phyloP scores from a whole-genome alignment of 35 echinoderm and acorn worm species.

The Apostichopus parvimensis region DNA sequence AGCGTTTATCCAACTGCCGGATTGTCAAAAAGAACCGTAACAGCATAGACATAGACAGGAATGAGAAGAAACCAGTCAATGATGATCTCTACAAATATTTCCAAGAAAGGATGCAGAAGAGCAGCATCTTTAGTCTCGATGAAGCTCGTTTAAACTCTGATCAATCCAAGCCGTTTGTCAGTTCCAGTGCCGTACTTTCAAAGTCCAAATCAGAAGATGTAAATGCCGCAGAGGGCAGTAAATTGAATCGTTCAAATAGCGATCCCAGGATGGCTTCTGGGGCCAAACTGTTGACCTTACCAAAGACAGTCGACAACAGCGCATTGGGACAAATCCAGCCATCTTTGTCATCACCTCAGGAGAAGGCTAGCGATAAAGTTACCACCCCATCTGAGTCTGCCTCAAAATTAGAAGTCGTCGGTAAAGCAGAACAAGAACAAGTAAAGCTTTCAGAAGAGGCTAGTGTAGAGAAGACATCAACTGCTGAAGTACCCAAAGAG shows the following conservation, averaged over 20 bases:
- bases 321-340: not conserved
- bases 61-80: constrained; percentile 44
- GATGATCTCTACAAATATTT: constrained; percentile 59
- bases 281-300: constrained; percentile 36
- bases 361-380: not conserved
- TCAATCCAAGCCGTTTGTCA: constrained; percentile 3
- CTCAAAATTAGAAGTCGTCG: not conserved
- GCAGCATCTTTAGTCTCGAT: constrained; percentile 96
- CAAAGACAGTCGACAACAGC: constrained; percentile 26
- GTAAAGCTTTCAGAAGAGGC: not conserved
- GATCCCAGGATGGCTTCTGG: constrained; percentile 53
- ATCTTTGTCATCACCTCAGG: not conserved
- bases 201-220: constrained; percentile 49
- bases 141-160: constrained; percentile 57
- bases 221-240: not conserved
- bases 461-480: not conserved
- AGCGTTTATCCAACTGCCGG: constrained; percentile 43
- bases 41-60: constrained; percentile 66
- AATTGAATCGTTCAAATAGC: constrained; percentile 43
- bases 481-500: constrained; percentile 11
- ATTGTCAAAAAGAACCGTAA: constrained; percentile 82
- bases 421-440: not conserved
- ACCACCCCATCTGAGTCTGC: not conserved
- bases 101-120: constrained; percentile 60
- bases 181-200: not conserved